phyloP scores from a whole-genome alignment of 2,888 invertebrate genomes.

The Steinernema carpocapsae region DNA sequence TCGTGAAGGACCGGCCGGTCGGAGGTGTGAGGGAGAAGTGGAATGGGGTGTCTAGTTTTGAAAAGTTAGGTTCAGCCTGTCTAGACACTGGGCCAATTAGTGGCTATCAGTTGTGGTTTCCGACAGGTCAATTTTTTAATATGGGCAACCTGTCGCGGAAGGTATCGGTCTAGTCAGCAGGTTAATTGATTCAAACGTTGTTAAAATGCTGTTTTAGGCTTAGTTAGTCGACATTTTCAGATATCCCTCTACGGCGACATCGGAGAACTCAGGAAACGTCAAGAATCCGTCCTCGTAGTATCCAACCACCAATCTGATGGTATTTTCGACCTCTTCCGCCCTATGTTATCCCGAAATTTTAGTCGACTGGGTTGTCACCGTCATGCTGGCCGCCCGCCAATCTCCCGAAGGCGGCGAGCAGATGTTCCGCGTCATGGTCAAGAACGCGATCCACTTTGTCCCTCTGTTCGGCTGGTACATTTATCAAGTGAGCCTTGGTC shows the following conservation, averaged over 20 bases:
- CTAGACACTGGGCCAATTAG: too few species aligned
- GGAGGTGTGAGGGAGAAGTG: too few species aligned
- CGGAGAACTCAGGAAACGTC: conserved; percentile 39
- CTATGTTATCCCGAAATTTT: conserved; percentile 31
- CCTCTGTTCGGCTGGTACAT: conserved; percentile 67
- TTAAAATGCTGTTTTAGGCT: too few species aligned
- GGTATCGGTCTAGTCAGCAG: too few species aligned
- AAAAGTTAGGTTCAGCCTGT: too few species aligned
- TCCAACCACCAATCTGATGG: conserved; percentile 65
- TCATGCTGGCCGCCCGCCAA: conserved; percentile 62
- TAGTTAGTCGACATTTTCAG: too few species aligned
- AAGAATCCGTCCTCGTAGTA: conserved; percentile 55
- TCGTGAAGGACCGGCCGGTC: too few species aligned
- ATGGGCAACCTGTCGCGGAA: too few species aligned
- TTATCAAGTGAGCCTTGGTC: conserved; percentile 54
- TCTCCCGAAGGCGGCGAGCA: conserved; percentile 50
- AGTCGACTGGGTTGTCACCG: conserved; percentile 64
- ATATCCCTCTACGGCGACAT: conserved; percentile 57
- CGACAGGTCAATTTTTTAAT: too few species aligned
- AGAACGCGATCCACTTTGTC: conserved; percentile 61
- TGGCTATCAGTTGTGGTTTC: too few species aligned
- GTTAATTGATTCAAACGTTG: too few species aligned
- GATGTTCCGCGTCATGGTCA: conserved; percentile 61
- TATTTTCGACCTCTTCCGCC: conserved; percentile 26
- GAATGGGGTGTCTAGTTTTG: too few species aligned